phyloP scores from a whole-genome alignment of 2,888 invertebrate genomes.

The Oxystoma pomonae region DNA sequence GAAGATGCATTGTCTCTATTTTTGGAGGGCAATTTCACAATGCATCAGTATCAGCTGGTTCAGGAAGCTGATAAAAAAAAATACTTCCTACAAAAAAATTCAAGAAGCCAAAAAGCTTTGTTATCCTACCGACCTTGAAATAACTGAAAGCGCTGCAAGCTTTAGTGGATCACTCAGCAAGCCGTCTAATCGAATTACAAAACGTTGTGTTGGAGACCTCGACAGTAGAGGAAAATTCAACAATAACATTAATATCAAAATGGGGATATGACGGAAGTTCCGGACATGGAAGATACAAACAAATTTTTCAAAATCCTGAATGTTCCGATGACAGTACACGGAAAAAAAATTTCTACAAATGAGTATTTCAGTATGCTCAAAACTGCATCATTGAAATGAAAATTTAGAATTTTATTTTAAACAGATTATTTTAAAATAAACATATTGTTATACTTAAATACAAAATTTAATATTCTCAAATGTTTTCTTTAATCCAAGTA shows the following conservation, averaged over 20 bases:
- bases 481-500: too few relatives aligned
- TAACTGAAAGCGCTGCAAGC: slow-evolving; percentile 1
- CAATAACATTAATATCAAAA: neutral
- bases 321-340: neutral
- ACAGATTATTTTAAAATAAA: too few relatives aligned
- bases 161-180: neutral
- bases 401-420: too few relatives aligned
- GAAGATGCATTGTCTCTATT: neutral
- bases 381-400: too few relatives aligned
- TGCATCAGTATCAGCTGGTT: neutral
- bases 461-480: too few relatives aligned
- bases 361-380: too few relatives aligned
- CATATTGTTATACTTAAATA: too few relatives aligned
- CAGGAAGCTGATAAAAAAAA: too few relatives aligned
- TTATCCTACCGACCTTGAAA: neutral
- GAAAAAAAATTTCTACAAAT: too few relatives aligned
- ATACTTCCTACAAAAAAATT: too few relatives aligned
- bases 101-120: neutral
- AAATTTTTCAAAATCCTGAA: neutral
- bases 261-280: neutral
- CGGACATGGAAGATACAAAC: neutral
- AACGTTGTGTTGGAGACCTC: neutral
- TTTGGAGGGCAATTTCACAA: neutral
- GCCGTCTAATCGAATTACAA: neutral
- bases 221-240: neutral